A percentile compares a stretch with the other conserved stretches of the same genome.
phyloP scores from a whole-genome alignment of 2,797 vertebrate species.

The Mus spretus region DNA sequence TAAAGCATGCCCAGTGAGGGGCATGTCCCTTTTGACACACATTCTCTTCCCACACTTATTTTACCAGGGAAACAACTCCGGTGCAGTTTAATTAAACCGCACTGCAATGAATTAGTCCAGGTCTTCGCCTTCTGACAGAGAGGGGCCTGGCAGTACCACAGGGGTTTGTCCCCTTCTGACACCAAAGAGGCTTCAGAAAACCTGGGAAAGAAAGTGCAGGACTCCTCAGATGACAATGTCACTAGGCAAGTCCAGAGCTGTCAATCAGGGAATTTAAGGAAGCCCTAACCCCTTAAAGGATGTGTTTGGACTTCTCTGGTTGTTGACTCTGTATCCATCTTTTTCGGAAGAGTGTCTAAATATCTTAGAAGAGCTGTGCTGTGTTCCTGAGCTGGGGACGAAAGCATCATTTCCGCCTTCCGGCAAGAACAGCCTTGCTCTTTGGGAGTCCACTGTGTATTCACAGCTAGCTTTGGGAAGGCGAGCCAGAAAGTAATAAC shows the following conservation, averaged over 20 bases:
- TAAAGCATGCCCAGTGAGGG: conserved; percentile 95
- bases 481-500: conserved; percentile 69
- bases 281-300: conserved; percentile 62
- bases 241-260: conserved; percentile 87
- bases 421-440: conserved; percentile 44
- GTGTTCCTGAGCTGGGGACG: background rate
- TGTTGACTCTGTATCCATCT: conserved; percentile 42
- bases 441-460: conserved; percentile 64
- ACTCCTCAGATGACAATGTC: conserved; percentile 88
- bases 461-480: conserved; percentile 60
- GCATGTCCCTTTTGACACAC: conserved; percentile 95
- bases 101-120: conserved; percentile 93
- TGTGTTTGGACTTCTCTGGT: conserved; percentile 69
- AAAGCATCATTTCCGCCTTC: background rate
- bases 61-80: conserved; percentile 96
- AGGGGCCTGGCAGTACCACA: conserved; percentile 91
- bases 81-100: conserved; percentile 95
- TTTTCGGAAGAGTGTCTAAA: conserved; percentile 52
- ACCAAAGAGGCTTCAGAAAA: conserved; percentile 89
- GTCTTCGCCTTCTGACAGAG: conserved; percentile 92
- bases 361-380: conserved; percentile 27
- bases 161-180: conserved; percentile 90
- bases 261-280: conserved; percentile 87
- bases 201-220: conserved; percentile 87
- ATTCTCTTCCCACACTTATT: conserved; percentile 98